Percentiles rank a stretch among this genome's conserved stretches.
Evolutionary conservation across 2,888 invertebrate genomes (phyloP).

Genomic region (Desoria tigrina): DNA sequence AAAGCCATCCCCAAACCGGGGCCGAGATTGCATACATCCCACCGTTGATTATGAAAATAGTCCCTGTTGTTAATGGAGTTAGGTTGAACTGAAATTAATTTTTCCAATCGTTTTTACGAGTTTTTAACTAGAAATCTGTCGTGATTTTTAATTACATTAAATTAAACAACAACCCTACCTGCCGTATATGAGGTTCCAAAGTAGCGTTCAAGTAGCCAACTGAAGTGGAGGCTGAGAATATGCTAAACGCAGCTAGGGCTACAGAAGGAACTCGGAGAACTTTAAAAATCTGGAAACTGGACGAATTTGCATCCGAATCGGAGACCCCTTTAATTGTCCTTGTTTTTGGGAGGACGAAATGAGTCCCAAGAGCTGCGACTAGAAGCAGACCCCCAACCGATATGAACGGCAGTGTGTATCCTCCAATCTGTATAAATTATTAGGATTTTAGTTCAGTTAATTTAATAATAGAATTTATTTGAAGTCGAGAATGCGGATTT

Average conservation of each 20-base stretch:
- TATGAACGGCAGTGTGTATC: conserved; percentile 60
- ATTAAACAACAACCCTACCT: too few relatives aligned
- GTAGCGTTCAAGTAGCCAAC: conserved; percentile 63
- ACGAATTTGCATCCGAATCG: conserved; percentile 23
- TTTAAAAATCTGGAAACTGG: conserved; percentile 60
- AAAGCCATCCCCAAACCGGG: conserved; percentile 79
- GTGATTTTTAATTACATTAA: too few relatives aligned
- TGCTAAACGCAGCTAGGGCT: conserved; percentile 55
- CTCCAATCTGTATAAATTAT: conserved; percentile 58
- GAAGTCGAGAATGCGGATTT: too few relatives aligned
- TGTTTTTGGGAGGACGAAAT: conserved; percentile 38
- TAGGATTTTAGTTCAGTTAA: too few relatives aligned
- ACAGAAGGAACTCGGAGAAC: conserved; percentile 61
- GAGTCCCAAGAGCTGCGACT: conserved; percentile 54
- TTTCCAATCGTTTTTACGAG: too few relatives aligned
- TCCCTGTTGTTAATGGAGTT: conserved; percentile 70
- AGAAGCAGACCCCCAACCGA: conserved; percentile 58
- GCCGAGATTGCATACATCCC: conserved; percentile 79
- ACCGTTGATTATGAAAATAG: conserved; percentile 83
- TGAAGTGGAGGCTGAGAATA: conserved; percentile 56
- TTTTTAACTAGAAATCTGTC: too few relatives aligned
- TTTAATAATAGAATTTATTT: too few relatives aligned
- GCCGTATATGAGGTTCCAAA: conserved; percentile 61
- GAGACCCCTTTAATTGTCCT: conserved; percentile 1
- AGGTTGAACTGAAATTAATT: conserved; percentile 70